phyloP scores from a whole-genome alignment of 2,797 vertebrate genomes.

The Coilia nasus region DNA sequence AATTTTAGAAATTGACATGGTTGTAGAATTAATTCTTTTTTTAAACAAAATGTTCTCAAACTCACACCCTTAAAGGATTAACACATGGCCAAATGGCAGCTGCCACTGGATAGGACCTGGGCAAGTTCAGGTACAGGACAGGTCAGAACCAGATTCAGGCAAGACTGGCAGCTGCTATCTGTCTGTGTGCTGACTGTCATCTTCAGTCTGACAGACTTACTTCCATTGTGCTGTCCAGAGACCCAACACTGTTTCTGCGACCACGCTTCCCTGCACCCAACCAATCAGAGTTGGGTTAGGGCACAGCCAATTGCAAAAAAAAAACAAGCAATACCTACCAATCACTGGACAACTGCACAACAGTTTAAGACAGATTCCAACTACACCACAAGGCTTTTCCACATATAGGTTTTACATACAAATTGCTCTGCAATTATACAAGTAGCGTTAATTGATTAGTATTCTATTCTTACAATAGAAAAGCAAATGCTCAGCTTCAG shows the following conservation, averaged over 20 bases:
- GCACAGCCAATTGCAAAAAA: conserved; percentile 33
- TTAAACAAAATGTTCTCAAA: background rate
- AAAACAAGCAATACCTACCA: background rate
- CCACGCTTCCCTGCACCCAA: conserved; percentile 89
- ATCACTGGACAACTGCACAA: background rate
- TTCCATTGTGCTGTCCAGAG: conserved; percentile 96
- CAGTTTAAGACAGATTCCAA: background rate
- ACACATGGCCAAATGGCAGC: background rate
- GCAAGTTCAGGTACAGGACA: background rate
- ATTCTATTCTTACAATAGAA: too few species aligned
- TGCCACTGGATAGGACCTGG: background rate
- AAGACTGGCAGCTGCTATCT: background rate
- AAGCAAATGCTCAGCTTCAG: too few species aligned
- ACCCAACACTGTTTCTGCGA: conserved; percentile 94
- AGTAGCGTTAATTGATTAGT: too few species aligned
- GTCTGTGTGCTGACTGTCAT: background rate
- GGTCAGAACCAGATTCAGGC: background rate
- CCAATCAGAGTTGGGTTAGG: conserved; percentile 72
- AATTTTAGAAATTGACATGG: too few species aligned
- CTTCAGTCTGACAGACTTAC: conserved; percentile 82
- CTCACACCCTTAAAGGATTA: too few species aligned
- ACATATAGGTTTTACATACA: background rate
- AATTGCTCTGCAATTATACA: background rate
- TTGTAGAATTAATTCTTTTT: background rate
- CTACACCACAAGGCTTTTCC: background rate